Percentiles rank a stretch among this genome's conserved stretches.
Conservation (phyloP, 37 sponge, comb jelly and placozoan genomes). For the Chondrilla cf. caribensis region DNA sequence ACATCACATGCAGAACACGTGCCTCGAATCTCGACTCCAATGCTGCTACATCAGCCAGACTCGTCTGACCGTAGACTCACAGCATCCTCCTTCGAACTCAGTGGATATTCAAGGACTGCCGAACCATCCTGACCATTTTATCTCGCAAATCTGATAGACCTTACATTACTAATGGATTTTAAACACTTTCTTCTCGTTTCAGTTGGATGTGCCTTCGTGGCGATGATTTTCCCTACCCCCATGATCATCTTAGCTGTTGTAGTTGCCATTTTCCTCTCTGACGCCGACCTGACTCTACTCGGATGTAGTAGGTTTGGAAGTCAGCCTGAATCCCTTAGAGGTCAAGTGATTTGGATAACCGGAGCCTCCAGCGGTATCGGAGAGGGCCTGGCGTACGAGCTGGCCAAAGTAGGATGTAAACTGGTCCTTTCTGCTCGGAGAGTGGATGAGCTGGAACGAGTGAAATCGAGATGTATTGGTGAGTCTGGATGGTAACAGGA, state of each 20-base stretch:
- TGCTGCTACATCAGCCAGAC: no score
- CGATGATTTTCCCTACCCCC: neutral
- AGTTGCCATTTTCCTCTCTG: neutral
- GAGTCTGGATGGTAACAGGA: no score
- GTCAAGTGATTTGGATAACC: slow-evolving; percentile 94
- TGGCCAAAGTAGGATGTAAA: slow-evolving; percentile 66
- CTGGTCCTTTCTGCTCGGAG: slow-evolving; percentile 90
- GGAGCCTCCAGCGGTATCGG: slow-evolving; percentile 97
- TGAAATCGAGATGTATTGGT: slow-evolving; percentile 63
- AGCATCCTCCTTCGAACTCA: no score
- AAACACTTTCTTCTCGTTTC: no score
- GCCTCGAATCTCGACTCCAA: no score
- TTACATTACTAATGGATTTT: no score
- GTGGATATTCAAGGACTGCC: no score
- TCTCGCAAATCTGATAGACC: no score
- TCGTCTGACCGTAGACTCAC: no score
- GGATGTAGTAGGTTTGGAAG: slow-evolving; percentile 38
- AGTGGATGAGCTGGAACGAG: slow-evolving; percentile 72
- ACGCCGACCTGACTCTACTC: slow-evolving; percentile 60
- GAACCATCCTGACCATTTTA: no score
- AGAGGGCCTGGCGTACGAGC: slow-evolving; percentile 58
- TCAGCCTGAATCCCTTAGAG: slow-evolving; percentile 36
- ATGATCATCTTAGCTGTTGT: neutral
- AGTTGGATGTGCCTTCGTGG: neutral
- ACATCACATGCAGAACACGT: no score